These are phyloP conservation scores for Calvadosia cruxmelitensis DNA, from an alignment of 30 jellyfish, hydroid and myxozoan species.

Conservation along the genomic window DNA sequence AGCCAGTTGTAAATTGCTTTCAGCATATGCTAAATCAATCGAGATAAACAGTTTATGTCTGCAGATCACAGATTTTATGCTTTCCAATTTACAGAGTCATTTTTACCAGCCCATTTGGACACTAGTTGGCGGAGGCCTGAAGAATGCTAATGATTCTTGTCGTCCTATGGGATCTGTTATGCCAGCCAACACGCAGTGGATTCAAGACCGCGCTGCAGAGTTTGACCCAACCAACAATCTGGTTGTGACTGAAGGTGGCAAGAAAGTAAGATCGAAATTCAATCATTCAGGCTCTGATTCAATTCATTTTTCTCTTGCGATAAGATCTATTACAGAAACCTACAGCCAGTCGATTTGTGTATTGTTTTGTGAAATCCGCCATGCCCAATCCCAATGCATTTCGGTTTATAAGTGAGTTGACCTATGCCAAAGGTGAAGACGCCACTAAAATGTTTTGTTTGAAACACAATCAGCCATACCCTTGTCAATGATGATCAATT, in stretches of 20 bases:
- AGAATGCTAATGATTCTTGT: constrained; percentile 42
- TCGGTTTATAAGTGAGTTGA: no score
- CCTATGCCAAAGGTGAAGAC: no score
- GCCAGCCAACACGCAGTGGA: constrained; percentile 71
- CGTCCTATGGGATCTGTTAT: constrained; percentile 68
- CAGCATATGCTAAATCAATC: not conserved
- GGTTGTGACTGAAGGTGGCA: constrained; percentile 41
- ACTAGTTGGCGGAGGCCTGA: constrained; percentile 89
- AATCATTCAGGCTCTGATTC: no score
- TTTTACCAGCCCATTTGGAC: constrained; percentile 94
- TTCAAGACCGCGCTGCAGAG: constrained; percentile 53
- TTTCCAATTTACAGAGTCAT: constrained; percentile 42
- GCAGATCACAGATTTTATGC: not conserved
- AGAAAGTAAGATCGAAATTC: constrained; percentile 24
- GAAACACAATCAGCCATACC: no score
- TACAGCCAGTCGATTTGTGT: no score
- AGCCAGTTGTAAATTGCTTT: not conserved
- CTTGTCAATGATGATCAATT: no score
- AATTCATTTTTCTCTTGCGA: no score
- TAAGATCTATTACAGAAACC: no score
- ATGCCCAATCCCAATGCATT: no score
- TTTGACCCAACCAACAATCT: constrained; percentile 38
- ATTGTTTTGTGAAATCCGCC: no score
- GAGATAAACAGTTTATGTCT: no score
- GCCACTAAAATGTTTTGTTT: no score